phyloP scores from a whole-genome alignment of 2,888 invertebrate genomes.

The Disparrhopalites patrizii region DNA sequence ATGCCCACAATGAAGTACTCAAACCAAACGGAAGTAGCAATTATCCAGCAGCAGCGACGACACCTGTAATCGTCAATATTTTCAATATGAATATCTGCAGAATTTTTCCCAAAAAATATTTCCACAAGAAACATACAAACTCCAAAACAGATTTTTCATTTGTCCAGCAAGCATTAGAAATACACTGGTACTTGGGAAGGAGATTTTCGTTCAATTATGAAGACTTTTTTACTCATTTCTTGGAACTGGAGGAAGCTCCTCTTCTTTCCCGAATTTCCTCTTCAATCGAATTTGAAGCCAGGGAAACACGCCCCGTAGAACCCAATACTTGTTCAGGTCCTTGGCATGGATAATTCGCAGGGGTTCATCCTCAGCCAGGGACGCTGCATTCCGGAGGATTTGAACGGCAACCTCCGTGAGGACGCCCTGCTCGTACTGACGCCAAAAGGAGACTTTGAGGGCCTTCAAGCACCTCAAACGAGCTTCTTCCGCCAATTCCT shows the following conservation, averaged over 20 bases:
- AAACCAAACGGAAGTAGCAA: conserved; percentile 53
- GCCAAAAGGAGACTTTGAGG: conserved; percentile 60
- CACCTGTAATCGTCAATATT: conserved; percentile 51
- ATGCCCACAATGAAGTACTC: conserved; percentile 50
- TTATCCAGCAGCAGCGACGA: conserved; percentile 53
- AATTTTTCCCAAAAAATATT: no score
- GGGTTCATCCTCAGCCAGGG: conserved; percentile 56
- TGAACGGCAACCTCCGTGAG: conserved; percentile 60
- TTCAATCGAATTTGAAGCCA: conserved; percentile 55
- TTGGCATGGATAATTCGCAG: conserved; percentile 54
- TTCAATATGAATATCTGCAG: no score
- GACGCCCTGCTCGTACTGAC: conserved; percentile 63
- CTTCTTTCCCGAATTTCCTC: conserved; percentile 21
- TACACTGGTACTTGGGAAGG: no score
- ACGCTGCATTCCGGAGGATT: conserved; percentile 58
- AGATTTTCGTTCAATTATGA: no score
- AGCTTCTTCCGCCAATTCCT: conserved; percentile 60
- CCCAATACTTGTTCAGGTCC: conserved; percentile 55
- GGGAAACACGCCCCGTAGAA: conserved; percentile 53
- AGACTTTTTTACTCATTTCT: no score
- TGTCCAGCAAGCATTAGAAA: no score
- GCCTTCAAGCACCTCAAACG: conserved; percentile 61
- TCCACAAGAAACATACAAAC: no score
- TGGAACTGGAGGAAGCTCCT: conserved; percentile 49
- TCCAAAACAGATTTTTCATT: no score